Percentiles rank a stretch among this genome's conserved stretches.
Conservation (phyloP, 2,888 invertebrate genomes). For the Mesorhabditis sp. region DNA sequence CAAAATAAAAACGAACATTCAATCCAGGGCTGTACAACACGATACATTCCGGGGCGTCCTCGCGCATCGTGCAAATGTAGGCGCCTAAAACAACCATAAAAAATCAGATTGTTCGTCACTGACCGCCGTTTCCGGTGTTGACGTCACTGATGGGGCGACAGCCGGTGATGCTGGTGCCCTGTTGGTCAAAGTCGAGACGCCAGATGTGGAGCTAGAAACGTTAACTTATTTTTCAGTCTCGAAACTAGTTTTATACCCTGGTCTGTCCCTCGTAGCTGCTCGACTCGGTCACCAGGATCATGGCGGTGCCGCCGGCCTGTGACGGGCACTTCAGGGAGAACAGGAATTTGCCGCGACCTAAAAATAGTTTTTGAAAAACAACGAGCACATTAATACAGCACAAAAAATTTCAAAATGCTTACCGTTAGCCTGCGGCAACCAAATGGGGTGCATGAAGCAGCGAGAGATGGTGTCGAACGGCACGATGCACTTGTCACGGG, state of each 20-base stretch:
- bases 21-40: constrained; percentile 51
- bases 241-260: neutral
- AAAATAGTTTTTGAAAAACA: constrained; percentile 9
- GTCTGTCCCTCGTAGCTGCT: constrained; percentile 8
- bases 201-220: constrained; percentile 42
- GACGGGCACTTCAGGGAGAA: constrained; percentile 48
- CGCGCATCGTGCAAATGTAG: constrained; percentile 52
- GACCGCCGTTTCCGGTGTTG: neutral
- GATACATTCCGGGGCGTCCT: constrained; percentile 54
- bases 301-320: constrained; percentile 42
- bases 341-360: constrained; percentile 51
- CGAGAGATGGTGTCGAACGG: constrained; percentile 51
- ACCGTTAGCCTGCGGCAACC: constrained; percentile 1
- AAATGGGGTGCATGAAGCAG: constrained; percentile 36
- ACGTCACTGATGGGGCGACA: constrained; percentile 34
- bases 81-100: constrained; percentile 23
- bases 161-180: constrained; percentile 45
- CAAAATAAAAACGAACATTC: constrained; percentile 20
- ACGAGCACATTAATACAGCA: neutral
- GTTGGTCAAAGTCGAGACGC: constrained; percentile 44
- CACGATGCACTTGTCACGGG: constrained; percentile 24
- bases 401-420: neutral
- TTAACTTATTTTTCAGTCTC: neutral
- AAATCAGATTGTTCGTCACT: neutral
- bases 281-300: constrained; percentile 44